Evolutionary conservation across 1,140 invertebrate genomes (phyloP).

Genomic region (Uloborus diversus): DNA sequence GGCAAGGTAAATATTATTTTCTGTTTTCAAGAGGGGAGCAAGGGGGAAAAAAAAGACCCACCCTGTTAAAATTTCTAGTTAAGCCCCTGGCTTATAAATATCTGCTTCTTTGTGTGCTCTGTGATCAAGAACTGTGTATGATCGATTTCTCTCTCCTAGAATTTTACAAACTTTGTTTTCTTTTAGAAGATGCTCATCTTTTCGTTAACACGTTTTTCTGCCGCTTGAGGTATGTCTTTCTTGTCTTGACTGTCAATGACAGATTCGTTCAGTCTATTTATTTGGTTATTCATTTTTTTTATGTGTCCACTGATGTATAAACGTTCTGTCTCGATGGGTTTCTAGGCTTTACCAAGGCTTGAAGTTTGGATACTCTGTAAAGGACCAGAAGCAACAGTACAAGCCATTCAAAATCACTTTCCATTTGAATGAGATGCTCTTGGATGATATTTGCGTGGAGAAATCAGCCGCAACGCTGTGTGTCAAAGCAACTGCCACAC

Average conservation of each 20-base stretch:
- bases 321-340: constrained; percentile 60
- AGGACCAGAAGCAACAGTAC: constrained; percentile 72
- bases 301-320: background rate
- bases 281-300: background rate
- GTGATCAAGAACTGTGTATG: no score
- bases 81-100: no score
- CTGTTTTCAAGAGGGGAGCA: no score
- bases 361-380: constrained; percentile 72
- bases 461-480: constrained; percentile 53
- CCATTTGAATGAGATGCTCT: constrained; percentile 63
- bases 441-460: constrained; percentile 55
- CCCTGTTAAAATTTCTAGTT: no score
- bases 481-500: constrained; percentile 76
- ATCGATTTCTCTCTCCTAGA: no score
- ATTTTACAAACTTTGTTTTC: no score
- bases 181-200: constrained; percentile 44
- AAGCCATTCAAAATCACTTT: constrained; percentile 79
- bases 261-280: background rate
- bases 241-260: background rate
- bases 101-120: no score
- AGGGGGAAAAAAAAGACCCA: no score
- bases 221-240: constrained; percentile 25
- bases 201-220: constrained; percentile 41
- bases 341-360: constrained; percentile 70
- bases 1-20: no score